Conservation (phyloP, 2,797 vertebrate species). For the Coluber constrictor region DNA sequence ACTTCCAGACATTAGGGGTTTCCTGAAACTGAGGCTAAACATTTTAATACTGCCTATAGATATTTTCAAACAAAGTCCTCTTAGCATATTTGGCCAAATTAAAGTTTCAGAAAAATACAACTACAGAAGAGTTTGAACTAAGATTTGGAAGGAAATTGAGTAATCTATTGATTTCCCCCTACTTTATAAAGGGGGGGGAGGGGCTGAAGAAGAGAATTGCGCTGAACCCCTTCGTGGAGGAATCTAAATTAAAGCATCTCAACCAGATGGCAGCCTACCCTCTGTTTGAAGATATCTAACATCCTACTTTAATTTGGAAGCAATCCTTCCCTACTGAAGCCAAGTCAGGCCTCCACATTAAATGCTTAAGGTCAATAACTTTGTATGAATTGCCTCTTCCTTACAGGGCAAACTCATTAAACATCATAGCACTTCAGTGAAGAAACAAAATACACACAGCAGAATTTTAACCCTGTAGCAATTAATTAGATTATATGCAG, state of each 20-base stretch:
- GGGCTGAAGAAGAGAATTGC: background rate
- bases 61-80: constrained; percentile 62
- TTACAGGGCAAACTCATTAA: background rate
- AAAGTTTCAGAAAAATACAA: constrained; percentile 47
- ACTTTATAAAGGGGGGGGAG: background rate
- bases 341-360: background rate
- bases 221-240: background rate
- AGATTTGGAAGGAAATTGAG: background rate
- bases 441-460: background rate
- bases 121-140: background rate
- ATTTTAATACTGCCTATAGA: constrained; percentile 65
- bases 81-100: constrained; percentile 54
- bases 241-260: background rate
- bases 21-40: constrained; percentile 65
- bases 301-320: background rate
- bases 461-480: background rate
- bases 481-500: background rate
- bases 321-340: background rate
- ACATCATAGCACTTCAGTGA: background rate
- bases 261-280: background rate
- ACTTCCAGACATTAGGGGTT: constrained; percentile 67
- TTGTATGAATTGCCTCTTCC: background rate
- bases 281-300: background rate
- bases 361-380: background rate
- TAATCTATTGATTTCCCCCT: background rate